Conservation (phyloP, 2,888 invertebrate species). For the Pimpla rufipes region DNA sequence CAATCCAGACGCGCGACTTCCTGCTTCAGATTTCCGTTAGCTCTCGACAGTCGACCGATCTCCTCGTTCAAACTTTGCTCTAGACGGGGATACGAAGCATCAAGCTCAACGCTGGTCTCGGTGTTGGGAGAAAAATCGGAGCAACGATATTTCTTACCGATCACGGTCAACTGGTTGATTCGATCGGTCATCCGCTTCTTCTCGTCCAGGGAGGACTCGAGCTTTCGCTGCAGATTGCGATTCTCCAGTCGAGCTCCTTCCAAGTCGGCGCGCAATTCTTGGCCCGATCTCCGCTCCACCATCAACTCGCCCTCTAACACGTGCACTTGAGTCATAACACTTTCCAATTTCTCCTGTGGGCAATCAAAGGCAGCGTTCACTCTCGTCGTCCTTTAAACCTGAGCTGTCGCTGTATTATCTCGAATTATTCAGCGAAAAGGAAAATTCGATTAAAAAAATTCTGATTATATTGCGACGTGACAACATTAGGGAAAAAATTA, state of each 20-base stretch:
- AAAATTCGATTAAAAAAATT: neutral
- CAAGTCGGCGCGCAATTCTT: conserved; percentile 85
- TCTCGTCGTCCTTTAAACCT: neutral
- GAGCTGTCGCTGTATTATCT: neutral
- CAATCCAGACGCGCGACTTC: conserved; percentile 86
- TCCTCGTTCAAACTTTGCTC: conserved; percentile 87
- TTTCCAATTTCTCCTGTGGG: conserved; percentile 85
- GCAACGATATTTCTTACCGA: conserved; percentile 84
- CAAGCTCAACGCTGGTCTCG: conserved; percentile 41
- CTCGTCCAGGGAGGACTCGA: conserved; percentile 87
- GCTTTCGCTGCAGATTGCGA: conserved; percentile 87
- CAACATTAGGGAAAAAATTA: conserved; percentile 72
- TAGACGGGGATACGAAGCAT: conserved; percentile 29
- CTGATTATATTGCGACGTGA: neutral
- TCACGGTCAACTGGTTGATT: conserved; percentile 88
- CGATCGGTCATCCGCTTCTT: conserved; percentile 87
- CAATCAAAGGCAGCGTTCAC: neutral
- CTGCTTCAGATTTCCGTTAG: conserved; percentile 84
- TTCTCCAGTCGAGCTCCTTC: conserved; percentile 87
- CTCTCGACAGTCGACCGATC: conserved; percentile 85
- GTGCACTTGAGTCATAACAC: conserved; percentile 85
- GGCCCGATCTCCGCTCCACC: conserved; percentile 85
- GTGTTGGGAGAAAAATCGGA: conserved; percentile 11
- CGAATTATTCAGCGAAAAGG: too few relatives aligned
- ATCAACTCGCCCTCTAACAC: conserved; percentile 85